A percentile compares a stretch with the other conserved stretches of the same genome.
Evolutionary conservation across 2,888 invertebrate species (phyloP).

Genomic region (Calliphora vomitoria): DNA sequence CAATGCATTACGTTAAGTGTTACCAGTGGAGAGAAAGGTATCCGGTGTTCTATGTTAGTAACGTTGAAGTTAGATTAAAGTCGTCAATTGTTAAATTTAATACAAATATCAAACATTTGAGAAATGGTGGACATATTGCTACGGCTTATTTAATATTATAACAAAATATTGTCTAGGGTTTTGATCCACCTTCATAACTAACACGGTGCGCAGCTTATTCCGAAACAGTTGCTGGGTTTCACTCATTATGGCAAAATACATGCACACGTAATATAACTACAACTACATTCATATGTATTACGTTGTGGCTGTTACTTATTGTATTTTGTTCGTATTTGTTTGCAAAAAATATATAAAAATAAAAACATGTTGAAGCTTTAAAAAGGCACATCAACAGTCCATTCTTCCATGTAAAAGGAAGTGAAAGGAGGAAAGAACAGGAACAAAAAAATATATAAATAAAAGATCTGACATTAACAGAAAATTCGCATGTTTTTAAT

Average conservation of each 20-base stretch:
- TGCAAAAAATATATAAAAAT: not conserved
- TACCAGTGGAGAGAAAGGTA: too few relatives aligned
- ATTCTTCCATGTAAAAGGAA: not conserved
- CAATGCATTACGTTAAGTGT: too few relatives aligned
- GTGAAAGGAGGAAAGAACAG: not conserved
- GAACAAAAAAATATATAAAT: not conserved
- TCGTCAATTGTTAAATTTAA: too few relatives aligned
- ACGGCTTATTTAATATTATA: too few relatives aligned
- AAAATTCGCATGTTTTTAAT: conserved; percentile 17
- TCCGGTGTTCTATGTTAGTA: too few relatives aligned
- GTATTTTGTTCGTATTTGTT: not conserved
- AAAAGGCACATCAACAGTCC: not conserved
- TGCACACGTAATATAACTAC: not conserved
- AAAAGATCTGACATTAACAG: conserved; percentile 13
- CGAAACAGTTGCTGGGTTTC: not conserved
- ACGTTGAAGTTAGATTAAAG: too few relatives aligned
- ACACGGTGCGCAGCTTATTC: not conserved
- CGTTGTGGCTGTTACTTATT: not conserved
- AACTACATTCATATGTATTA: not conserved
- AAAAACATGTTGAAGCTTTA: not conserved
- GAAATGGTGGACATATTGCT: not conserved
- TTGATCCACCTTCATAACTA: too few relatives aligned
- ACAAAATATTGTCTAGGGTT: too few relatives aligned
- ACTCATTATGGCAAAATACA: not conserved
- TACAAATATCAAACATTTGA: too few relatives aligned